Conservation (phyloP, 2,888 invertebrate genomes). For the Copidosoma aretas region DNA sequence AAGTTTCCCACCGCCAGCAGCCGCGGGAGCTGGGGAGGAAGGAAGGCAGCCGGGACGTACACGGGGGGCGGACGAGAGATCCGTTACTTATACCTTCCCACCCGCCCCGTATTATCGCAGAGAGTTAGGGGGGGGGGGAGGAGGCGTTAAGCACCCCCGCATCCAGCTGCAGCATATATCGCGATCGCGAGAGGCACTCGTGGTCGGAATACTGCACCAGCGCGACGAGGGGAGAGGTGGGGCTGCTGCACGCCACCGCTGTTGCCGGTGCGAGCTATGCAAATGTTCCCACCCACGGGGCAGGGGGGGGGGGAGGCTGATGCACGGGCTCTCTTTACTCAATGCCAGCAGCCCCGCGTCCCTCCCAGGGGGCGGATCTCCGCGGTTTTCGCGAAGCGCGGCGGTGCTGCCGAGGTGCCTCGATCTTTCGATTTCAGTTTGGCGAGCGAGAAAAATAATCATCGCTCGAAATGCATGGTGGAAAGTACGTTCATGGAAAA, state of each 20-base stretch:
- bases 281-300: neutral
- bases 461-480: too few species aligned
- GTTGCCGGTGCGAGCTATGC: neutral
- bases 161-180: neutral
- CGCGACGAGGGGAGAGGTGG: neutral
- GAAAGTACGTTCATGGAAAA: too few species aligned
- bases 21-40: neutral
- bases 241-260: neutral
- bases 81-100: slow-evolving; percentile 24
- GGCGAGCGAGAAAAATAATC: too few species aligned
- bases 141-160: neutral
- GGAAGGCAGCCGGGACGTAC: too few species aligned
- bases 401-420: neutral
- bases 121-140: neutral
- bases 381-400: slow-evolving; percentile 20
- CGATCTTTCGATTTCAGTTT: too few species aligned
- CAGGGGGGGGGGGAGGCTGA: neutral
- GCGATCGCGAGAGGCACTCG: slow-evolving; percentile 9
- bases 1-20: neutral
- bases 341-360: neutral
- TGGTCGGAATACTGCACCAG: neutral
- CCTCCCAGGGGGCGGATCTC: slow-evolving; percentile 9
- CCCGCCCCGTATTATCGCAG: neutral
- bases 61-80: slow-evolving; percentile 19
- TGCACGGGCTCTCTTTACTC: slow-evolving; percentile 10